Evolutionary conservation across 1,140 invertebrate genomes (phyloP), one percentile per base, ranked within the genome.

Genomic region (Epicauta chinensis): DNA sequence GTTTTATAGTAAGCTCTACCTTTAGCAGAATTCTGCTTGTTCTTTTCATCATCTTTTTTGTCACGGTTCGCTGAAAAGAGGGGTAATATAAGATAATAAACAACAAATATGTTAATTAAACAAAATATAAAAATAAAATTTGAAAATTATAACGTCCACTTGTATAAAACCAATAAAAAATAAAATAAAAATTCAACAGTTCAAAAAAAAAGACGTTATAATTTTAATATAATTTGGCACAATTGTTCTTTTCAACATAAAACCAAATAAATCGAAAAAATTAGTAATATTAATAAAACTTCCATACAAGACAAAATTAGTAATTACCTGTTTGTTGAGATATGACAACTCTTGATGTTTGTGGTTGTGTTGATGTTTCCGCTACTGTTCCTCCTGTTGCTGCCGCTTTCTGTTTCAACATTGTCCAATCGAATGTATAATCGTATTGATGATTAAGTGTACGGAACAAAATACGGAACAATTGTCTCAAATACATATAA

Each of bases 391-490:
- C 46, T n/a, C 51, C 59, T 7, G 51, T 50, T 15, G 55, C 58
- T n/a, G 59, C 65, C 14, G 59, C 54, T 36, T 93, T 95, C 72
- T 97, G 94, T 71, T 98, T 97, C 65, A 99, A 77, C 87, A 98
- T 91, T 56, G 95, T 99, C 97, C 97, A 99, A 75, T 99, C 97
- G 77, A 98, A 99, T 57, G 91, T 94, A 77, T 98, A 99, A 75
- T 99, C 97, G 74, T 98, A 98, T 75, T 97, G 93, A 75, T 98
- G 94, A 75, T 98, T 98, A 62, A 98, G 82, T 55, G 96, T 98
- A 67, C 97, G 89, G 81, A 99, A 99, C 66, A 99, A 81, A 71
- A 99, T 99, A 65, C 96, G 88, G 79, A 97, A 97, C 67, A 97
- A 72, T 68, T 93, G 91, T 49, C 91, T 79, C 51, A 94, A 77